phyloP scores from a whole-genome alignment of 2,888 invertebrate genomes.

The Cephus runcator region DNA sequence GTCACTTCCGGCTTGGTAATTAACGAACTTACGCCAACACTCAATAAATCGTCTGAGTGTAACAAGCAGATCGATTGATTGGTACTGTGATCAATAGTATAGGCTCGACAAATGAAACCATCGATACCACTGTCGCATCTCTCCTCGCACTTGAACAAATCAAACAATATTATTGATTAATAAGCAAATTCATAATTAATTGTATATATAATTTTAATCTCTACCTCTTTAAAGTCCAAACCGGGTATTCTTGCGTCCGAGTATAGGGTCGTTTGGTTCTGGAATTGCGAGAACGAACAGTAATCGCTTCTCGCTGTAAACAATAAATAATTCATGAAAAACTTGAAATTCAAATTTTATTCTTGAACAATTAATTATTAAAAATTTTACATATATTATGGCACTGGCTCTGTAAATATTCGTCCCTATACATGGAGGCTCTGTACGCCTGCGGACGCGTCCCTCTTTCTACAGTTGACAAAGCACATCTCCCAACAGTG shows the following conservation, averaged over 20 bases:
- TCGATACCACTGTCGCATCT: conserved; percentile 73
- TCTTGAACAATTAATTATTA: not conserved
- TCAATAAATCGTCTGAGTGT: conserved; percentile 84
- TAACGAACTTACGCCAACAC: conserved; percentile 80
- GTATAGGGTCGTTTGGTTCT: conserved; percentile 75
- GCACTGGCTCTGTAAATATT: conserved; percentile 88
- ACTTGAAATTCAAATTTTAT: not conserved
- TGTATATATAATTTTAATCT: not conserved
- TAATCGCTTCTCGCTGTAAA: conserved; percentile 68
- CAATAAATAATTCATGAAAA: not conserved
- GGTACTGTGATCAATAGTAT: conserved; percentile 66
- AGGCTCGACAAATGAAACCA: conserved; percentile 79
- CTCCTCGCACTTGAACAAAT: conserved; percentile 62
- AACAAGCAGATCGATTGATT: conserved; percentile 71
- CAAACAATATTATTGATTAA: not conserved
- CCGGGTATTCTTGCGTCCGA: conserved; percentile 67
- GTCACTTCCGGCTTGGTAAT: conserved; percentile 70
- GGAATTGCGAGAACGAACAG: conserved; percentile 82
- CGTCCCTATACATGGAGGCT: conserved; percentile 78
- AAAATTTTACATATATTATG: conserved; percentile 71
- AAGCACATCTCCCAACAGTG: conserved; percentile 73
- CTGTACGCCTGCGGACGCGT: conserved; percentile 82
- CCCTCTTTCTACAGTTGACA: conserved; percentile 80
- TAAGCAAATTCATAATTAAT: not conserved
- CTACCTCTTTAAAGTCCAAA: conserved; percentile 45